Percentiles rank a stretch among this genome's conserved stretches.
phyloP scores from a whole-genome alignment of 2,113 vertebrate species.

The Tympanuchus pallidicinctus region DNA sequence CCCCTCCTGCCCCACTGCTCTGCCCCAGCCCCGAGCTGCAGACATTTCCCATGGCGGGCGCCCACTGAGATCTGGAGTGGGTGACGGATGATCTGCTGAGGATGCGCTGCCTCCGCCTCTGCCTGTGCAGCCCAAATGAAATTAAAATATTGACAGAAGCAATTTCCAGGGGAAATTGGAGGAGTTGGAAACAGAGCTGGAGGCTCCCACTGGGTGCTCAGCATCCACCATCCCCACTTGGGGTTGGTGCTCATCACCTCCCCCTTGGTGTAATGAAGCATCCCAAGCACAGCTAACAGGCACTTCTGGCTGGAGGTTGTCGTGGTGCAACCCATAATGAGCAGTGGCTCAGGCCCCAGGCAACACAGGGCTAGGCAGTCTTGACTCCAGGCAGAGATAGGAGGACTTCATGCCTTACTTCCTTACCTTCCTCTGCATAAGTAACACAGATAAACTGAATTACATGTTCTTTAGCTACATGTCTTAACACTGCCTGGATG shows the following conservation, averaged over 20 bases:
- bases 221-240: neutral
- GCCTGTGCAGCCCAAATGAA: slow-evolving; percentile 13
- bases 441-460: neutral
- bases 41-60: rapidly evolving
- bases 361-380: neutral
- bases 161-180: slow-evolving; percentile 33
- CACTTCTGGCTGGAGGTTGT: neutral
- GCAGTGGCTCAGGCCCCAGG: neutral
- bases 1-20: neutral
- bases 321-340: neutral
- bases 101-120: neutral
- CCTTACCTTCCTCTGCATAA: neutral
- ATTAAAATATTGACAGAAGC: slow-evolving; percentile 55
- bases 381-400: neutral
- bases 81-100: slow-evolving; percentile 3
- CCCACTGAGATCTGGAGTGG: rapidly evolving
- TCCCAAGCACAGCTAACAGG: neutral
- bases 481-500: neutral
- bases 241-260: rapidly evolving
- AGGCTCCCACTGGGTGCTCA: rapidly evolving
- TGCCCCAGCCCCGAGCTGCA: rapidly evolving
- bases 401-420: neutral
- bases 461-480: neutral
- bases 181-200: rapidly evolving
- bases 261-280: neutral